Percentiles rank a stretch among this genome's conserved stretches.
phyloP scores from a whole-genome alignment of 92 coral and sea anemone genomes.

The Zoanthus gigantus region DNA sequence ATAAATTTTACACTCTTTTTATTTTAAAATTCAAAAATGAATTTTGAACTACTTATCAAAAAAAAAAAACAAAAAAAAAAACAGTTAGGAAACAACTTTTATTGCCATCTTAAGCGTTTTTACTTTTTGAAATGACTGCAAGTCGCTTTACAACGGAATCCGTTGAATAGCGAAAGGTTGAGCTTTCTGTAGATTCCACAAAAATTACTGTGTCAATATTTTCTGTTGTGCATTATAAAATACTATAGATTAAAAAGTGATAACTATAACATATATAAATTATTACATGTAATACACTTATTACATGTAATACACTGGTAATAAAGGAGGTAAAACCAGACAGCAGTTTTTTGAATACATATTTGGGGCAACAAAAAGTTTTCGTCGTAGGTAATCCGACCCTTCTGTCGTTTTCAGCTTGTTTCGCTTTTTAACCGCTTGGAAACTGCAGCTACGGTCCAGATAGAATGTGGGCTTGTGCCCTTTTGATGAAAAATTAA shows the following conservation, averaged over 20 bases:
- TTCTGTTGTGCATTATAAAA: not conserved
- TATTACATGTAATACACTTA: not conserved
- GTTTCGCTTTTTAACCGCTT: not conserved
- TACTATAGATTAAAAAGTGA: not conserved
- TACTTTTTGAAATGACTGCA: too few species aligned
- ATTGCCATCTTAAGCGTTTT: too few species aligned
- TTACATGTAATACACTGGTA: not conserved
- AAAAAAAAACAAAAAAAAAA: too few species aligned
- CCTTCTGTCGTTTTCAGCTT: not conserved
- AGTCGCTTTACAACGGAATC: not conserved
- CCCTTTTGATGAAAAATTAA: not conserved
- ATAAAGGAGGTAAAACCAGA: not conserved
- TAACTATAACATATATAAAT: not conserved
- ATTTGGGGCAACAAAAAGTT: not conserved
- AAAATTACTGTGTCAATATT: not conserved
- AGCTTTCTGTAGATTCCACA: not conserved
- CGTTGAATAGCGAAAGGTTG: not conserved
- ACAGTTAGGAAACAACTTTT: too few species aligned
- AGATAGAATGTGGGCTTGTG: too few species aligned
- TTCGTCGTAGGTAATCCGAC: not conserved
- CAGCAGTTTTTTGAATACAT: not conserved
- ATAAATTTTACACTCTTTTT: too few species aligned
- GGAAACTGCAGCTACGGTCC: not conserved
- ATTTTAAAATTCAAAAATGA: too few species aligned
- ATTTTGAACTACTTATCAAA: too few species aligned